Percentiles rank a stretch among this genome's conserved stretches.
Conservation (phyloP, 2,888 invertebrate genomes). For the Synergus gifuensis region DNA sequence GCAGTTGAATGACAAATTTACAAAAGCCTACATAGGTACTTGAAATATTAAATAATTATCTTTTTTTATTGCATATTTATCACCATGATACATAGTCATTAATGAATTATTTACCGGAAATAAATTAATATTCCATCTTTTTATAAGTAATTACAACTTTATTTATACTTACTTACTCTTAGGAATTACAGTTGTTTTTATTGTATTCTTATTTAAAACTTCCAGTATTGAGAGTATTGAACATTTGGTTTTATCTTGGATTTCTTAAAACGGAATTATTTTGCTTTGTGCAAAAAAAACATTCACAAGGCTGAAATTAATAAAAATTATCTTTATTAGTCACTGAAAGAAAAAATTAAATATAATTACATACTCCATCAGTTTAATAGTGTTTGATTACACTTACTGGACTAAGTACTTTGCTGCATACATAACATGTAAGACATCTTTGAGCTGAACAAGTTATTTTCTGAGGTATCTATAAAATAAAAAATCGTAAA, state of each 20-base stretch:
- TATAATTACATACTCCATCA: not conserved
- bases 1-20: not conserved
- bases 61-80: no score
- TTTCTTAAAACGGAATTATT: not conserved
- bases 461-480: constrained; percentile 27
- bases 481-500: not conserved
- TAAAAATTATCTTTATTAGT: not conserved
- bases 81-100: no score
- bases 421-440: constrained; percentile 14
- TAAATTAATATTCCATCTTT: no score
- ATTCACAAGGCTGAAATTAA: constrained; percentile 25
- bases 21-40: no score
- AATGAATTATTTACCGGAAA: no score
- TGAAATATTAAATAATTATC: no score
- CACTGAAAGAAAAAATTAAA: no score
- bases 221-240: not conserved
- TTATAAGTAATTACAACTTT: not conserved
- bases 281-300: not conserved
- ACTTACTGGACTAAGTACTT: constrained; percentile 30
- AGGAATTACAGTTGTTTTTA: not conserved
- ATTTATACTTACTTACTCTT: not conserved
- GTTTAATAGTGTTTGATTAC: not conserved
- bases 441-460: constrained; percentile 22
- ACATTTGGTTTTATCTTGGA: not conserved
- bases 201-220: not conserved